phyloP scores from a whole-genome alignment of 2,113 vertebrate genomes.

The Pimephales promelas region DNA sequence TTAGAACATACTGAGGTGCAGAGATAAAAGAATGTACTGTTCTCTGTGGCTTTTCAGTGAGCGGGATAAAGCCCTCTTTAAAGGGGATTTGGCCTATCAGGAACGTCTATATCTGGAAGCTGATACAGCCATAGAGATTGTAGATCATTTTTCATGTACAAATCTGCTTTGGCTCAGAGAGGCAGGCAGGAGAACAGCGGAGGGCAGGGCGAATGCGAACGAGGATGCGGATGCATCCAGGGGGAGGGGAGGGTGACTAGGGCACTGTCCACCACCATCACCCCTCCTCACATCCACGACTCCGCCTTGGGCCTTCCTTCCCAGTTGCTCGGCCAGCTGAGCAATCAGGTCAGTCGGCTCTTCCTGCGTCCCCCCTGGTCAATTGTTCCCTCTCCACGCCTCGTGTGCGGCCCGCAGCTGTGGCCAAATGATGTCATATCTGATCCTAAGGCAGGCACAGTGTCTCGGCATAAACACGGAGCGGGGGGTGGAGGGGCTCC shows the following conservation, averaged over 20 bases:
- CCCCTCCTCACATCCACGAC: conserved; percentile 66
- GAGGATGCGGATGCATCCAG: conserved; percentile 30
- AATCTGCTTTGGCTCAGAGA: conserved; percentile 65
- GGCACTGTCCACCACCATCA: conserved; percentile 59
- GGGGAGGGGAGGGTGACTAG: conserved; percentile 31
- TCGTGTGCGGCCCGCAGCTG: conserved; percentile 74
- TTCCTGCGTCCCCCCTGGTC: conserved; percentile 59
- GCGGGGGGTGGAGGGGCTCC: conserved; percentile 53
- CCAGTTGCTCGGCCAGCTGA: conserved; percentile 73
- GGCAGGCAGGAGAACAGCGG: conserved; percentile 40
- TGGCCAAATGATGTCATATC: conserved; percentile 72
- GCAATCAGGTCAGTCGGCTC: conserved; percentile 76
- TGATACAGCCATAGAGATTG: conserved; percentile 63
- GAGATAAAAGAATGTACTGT: conserved; percentile 38
- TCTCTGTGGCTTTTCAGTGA: conserved; percentile 46
- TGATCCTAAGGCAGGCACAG: conserved; percentile 46
- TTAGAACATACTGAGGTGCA: not conserved
- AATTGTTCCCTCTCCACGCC: conserved; percentile 67
- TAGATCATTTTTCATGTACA: conserved; percentile 74
- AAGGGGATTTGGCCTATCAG: conserved; percentile 66
- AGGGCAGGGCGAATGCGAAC: conserved; percentile 40
- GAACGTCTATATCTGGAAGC: conserved; percentile 65
- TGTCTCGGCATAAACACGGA: conserved; percentile 60
- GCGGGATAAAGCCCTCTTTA: conserved; percentile 62
- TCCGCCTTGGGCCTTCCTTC: conserved; percentile 72